A percentile compares a stretch with the other conserved stretches of the same genome.
phyloP scores from a whole-genome alignment of 2,797 vertebrate genomes.

The Zenarchopterus dispar region DNA sequence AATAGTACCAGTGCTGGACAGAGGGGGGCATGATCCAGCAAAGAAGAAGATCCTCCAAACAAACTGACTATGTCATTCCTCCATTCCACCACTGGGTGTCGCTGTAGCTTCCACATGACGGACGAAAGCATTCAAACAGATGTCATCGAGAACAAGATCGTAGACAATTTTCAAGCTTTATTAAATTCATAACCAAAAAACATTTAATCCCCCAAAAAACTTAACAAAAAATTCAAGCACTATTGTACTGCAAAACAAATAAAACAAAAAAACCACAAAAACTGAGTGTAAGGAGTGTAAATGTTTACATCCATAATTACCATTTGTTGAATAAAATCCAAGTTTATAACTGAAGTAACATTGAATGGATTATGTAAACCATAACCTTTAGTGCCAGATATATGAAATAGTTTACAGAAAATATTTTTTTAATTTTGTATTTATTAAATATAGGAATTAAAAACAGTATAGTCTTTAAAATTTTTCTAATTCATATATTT shows the following conservation, averaged over 20 bases:
- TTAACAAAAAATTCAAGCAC: conserved; percentile 51
- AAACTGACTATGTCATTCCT: conserved; percentile 20
- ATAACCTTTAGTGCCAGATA: neutral
- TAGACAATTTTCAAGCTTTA: conserved; percentile 54
- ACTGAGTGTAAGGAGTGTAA: conserved; percentile 29
- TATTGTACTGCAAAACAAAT: conserved; percentile 40
- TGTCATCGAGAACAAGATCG: neutral
- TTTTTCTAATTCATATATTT: too few species aligned
- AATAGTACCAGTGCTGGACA: neutral
- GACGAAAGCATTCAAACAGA: neutral
- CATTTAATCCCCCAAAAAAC: conserved; percentile 50
- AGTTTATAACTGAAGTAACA: conserved; percentile 22
- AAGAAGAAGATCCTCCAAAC: neutral
- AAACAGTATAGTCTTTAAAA: too few species aligned
- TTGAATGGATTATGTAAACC: conserved; percentile 9
- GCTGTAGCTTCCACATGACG: conserved; percentile 18
- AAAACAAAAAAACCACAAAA: conserved; percentile 23
- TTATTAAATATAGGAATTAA: too few species aligned
- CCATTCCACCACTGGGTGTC: conserved; percentile 45
- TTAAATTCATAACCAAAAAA: conserved; percentile 68
- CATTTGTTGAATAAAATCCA: conserved; percentile 19
- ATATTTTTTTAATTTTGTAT: too few species aligned
- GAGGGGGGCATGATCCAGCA: neutral
- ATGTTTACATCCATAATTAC: conserved; percentile 54
- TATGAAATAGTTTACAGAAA: too few species aligned